These are phyloP conservation scores for Penelope pileata DNA, from an alignment of 2,113 vertebrate genomes.

Conservation along the genomic window DNA sequence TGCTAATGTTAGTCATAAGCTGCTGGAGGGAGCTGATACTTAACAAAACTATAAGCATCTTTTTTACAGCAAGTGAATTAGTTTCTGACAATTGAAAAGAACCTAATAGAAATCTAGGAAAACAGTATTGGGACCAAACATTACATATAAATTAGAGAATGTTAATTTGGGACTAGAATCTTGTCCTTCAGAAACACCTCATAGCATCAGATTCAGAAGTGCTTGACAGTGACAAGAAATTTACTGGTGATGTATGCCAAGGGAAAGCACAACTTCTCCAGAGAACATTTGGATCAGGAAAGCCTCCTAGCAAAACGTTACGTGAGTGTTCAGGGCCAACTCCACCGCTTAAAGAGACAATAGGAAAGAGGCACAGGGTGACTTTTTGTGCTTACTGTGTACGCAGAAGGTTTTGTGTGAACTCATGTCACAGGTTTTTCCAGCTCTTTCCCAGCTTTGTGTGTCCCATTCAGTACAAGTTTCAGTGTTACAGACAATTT, in stretches of 20 bases:
- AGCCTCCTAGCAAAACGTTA: not conserved
- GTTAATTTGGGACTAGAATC: not conserved
- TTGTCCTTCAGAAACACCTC: not conserved
- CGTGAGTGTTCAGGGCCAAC: not conserved
- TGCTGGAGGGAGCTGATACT: constrained; percentile 3
- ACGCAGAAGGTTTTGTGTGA: not conserved
- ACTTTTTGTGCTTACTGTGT: not conserved
- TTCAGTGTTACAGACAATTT: not conserved
- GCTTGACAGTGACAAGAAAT: not conserved
- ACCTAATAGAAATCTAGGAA: not conserved
- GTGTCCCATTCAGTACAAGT: not conserved
- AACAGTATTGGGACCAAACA: not conserved
- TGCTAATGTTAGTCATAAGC: constrained; percentile 8
- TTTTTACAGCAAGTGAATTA: not conserved
- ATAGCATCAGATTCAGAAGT: not conserved
- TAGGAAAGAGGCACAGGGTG: not conserved
- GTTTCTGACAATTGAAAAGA: not conserved
- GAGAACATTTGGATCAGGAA: not conserved
- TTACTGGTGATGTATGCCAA: not conserved
- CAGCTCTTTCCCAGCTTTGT: not conserved
- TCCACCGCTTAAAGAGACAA: not conserved
- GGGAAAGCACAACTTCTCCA: not conserved
- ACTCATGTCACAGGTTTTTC: not conserved
- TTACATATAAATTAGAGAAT: not conserved
- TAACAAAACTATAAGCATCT: not conserved